Conservation (phyloP, 2,888 invertebrate species). For the Polyommatus iphigenia region DNA sequence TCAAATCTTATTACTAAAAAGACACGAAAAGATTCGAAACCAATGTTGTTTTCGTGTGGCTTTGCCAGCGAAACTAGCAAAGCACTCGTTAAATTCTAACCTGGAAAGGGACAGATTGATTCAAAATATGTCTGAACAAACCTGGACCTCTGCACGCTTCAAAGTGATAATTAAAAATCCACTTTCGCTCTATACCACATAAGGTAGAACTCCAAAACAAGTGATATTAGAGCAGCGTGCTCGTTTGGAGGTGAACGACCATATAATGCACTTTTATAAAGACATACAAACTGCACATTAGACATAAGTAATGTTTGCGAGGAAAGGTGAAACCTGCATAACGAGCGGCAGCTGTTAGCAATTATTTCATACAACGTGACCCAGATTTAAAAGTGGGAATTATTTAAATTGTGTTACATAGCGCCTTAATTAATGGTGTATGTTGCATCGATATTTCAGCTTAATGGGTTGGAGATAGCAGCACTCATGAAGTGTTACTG, state of each 20-base stretch:
- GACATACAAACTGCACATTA: constrained; percentile 18
- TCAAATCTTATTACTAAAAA: no score
- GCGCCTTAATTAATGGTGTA: constrained; percentile 1
- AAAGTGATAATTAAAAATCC: no score
- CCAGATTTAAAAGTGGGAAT: constrained; percentile 30
- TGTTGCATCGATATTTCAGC: background rate
- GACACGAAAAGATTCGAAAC: no score
- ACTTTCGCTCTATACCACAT: no score
- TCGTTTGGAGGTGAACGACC: background rate
- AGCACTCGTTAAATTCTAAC: no score
- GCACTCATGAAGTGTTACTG: background rate
- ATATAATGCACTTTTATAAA: constrained; percentile 21
- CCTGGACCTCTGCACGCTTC: no score
- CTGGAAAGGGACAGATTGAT: no score
- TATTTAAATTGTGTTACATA: constrained; percentile 24
- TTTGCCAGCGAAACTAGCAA: no score
- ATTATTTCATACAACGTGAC: constrained; percentile 28
- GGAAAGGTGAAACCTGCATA: constrained; percentile 15
- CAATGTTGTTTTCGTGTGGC: no score
- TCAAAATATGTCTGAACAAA: no score
- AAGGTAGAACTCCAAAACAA: background rate
- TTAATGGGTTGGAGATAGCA: background rate
- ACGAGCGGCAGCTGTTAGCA: constrained; percentile 22
- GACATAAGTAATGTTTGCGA: constrained; percentile 3
- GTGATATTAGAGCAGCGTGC: background rate